Base-by-base conservation (phyloP, 2,888 invertebrate species). In the Helobdella robusta region DNA sequence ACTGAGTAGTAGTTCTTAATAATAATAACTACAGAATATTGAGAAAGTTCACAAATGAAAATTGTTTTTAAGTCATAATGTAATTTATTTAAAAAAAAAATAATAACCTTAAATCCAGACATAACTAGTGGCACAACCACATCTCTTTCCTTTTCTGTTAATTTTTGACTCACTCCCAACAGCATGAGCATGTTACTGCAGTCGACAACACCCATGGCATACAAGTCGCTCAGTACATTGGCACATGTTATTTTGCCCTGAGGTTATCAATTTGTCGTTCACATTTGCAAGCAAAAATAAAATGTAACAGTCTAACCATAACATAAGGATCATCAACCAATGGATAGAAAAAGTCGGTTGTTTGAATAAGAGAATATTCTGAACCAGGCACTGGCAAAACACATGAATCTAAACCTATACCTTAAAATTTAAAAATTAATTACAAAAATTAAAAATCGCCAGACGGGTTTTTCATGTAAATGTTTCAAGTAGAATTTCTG, bases 111-210 rank as follows among this genome's bases (percentile, higher is more conserved):
- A 76, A 92, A 93, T 3, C 93, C 93, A 70, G 89, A 83, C 86
- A 92, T 90, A 72, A 93, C 88, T 67, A 91, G 83, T 0, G 91
- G 90, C 71, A 91, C 86, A 11, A 92, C 88, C 59, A 89, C 87
- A 75, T 92, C 90, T 48, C 91, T 84, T 76, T 92, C 91, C 74
- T 88, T 87, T 73, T 89, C 89, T 2, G 88, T 87, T 88, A 93
- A 88, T 80, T 90, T 89, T 35, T 88, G 88, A 72, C 91, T 89
- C 30, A 91, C 87, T 59, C 88, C 90, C 28, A 92, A 82, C 65
- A 91, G 79, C 91, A 93, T 92, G 68, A 91, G 83, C 89, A 92
- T 89, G 78, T 91, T 92, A 81, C 92, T 91, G 80, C 90, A 90
- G 78, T 91, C 89, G 23, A 59, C 59, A 28, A 67, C 67, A 71